Evolutionary conservation across 2,113 vertebrate species (phyloP).

Genomic region (Arvicanthis niloticus): DNA sequence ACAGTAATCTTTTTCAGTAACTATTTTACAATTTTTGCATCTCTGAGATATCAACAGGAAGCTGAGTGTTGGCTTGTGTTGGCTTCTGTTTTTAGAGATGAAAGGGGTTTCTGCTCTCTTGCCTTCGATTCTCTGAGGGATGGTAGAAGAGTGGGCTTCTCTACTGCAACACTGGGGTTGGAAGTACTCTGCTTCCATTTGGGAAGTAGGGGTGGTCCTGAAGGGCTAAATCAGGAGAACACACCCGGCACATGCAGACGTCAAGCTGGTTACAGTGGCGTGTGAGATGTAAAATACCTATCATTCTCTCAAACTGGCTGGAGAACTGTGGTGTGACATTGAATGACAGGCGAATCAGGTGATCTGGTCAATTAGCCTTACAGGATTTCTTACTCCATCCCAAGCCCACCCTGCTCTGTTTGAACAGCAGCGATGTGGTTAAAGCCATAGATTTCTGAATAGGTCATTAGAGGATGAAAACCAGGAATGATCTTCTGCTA

Average conservation of each 20-base stretch:
- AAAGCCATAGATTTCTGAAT: conserved; percentile 9
- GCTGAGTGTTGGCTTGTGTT: neutral
- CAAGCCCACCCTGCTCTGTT: neutral
- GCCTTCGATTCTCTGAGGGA: neutral
- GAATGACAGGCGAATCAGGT: neutral
- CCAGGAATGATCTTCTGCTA: neutral
- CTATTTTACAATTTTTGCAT: neutral
- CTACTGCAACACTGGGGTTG: neutral
- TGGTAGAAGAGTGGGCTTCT: neutral
- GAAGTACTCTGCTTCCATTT: neutral
- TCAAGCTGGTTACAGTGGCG: neutral
- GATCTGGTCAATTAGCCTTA: neutral
- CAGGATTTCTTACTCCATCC: neutral
- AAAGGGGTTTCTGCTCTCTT: neutral
- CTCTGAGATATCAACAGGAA: neutral
- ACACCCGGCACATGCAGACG: neutral
- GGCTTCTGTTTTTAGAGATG: neutral
- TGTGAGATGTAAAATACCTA: neutral
- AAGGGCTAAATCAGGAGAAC: neutral
- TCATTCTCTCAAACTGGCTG: neutral
- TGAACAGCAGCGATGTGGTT: neutral
- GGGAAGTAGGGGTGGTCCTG: neutral
- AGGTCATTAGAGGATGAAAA: neutral
- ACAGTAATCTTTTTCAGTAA: neutral
- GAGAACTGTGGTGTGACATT: neutral